Conservation (phyloP, 2,113 vertebrate species). For the Salvelinus namaycush region DNA sequence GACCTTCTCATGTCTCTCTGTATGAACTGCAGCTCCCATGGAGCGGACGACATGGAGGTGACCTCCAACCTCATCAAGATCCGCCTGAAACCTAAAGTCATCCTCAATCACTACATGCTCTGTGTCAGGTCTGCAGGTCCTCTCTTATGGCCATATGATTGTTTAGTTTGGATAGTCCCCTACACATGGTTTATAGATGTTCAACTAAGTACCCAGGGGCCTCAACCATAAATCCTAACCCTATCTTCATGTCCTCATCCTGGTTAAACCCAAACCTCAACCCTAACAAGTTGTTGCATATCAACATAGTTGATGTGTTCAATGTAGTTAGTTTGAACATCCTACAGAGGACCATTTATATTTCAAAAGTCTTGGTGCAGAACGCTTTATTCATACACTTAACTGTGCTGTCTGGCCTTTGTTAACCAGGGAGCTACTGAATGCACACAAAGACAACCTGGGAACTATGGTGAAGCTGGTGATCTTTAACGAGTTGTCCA, state of each 20-base stretch:
- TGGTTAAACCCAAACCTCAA: too few relatives aligned
- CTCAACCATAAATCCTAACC: too few relatives aligned
- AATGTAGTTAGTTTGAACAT: too few relatives aligned
- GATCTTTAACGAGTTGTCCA: slow-evolving; percentile 96
- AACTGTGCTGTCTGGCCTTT: neutral
- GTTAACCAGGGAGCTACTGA: slow-evolving; percentile 86
- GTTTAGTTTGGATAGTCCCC: neutral
- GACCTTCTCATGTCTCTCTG: slow-evolving; percentile 97
- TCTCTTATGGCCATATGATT: neutral
- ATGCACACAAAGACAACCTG: slow-evolving; percentile 91
- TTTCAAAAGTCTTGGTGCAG: neutral
- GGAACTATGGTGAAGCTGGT: slow-evolving; percentile 96
- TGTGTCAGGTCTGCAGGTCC: slow-evolving; percentile 81
- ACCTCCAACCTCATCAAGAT: slow-evolving; percentile 98
- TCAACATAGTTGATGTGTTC: too few relatives aligned
- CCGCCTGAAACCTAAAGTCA: slow-evolving; percentile 95
- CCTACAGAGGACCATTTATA: too few relatives aligned
- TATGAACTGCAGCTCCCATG: slow-evolving; percentile 92
- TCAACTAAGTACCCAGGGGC: too few relatives aligned
- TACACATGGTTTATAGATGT: too few relatives aligned
- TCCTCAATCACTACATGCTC: slow-evolving; percentile 96
- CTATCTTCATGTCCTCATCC: too few relatives aligned
- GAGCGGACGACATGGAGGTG: slow-evolving; percentile 92
- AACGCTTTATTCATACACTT: neutral
- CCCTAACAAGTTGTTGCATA: too few relatives aligned